Conservation (phyloP, 2,888 invertebrate species). For the Nephrotoma flavescens region DNA sequence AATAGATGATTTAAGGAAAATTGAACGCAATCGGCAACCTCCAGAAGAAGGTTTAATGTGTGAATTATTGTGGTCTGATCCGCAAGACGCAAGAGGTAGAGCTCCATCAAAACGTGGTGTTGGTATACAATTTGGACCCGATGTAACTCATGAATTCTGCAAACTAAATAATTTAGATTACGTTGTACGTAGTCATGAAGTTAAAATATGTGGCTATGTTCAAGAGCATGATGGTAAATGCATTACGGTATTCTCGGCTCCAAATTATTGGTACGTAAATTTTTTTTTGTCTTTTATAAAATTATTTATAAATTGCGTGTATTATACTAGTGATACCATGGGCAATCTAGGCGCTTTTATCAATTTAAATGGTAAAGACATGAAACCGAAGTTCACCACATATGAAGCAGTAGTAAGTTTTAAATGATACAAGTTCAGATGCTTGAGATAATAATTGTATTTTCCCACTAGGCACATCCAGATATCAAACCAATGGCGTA, state of each 20-base stretch:
- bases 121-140: conserved; percentile 97
- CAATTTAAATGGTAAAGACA: conserved; percentile 78
- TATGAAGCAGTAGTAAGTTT: conserved; percentile 87
- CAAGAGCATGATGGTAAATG: conserved; percentile 88
- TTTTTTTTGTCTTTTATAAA: background rate
- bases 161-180: conserved; percentile 79
- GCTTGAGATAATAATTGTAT: background rate
- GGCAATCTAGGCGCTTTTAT: conserved; percentile 98
- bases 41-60: conserved; percentile 98
- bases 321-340: conserved; percentile 81
- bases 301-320: background rate
- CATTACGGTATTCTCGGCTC: conserved; percentile 98
- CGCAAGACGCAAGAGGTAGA: conserved; percentile 76
- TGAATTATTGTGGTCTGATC: conserved; percentile 97
- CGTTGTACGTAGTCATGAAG: conserved; percentile 92
- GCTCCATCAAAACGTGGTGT: conserved; percentile 94
- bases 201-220: conserved; percentile 93
- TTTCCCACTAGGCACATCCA: conserved; percentile 67
- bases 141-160: conserved; percentile 81
- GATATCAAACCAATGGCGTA: conserved; percentile 96
- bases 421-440: conserved; percentile 5
- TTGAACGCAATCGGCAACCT: conserved; percentile 89
- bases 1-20: conserved; percentile 77
- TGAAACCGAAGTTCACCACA: conserved; percentile 78
- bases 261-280: conserved; percentile 93